Conservation (phyloP, 1,140 invertebrate species). For the Helicoverpa armigera region DNA sequence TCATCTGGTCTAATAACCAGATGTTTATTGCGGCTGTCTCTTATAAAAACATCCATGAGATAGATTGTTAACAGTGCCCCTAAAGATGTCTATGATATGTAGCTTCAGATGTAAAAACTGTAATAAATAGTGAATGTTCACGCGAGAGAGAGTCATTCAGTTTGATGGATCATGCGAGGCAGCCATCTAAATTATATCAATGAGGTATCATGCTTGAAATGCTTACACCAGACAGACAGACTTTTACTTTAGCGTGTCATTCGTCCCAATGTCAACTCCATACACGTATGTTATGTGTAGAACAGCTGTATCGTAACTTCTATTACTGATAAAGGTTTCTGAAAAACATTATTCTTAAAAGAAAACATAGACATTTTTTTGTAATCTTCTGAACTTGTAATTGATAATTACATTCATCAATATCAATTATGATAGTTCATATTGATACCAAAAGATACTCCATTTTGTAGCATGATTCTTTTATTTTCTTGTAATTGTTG, state of each 20-base stretch:
- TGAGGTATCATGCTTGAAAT: neutral
- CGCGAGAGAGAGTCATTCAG: conserved; percentile 37
- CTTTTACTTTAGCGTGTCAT: conserved; percentile 17
- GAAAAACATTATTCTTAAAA: neutral
- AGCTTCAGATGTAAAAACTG: conserved; percentile 22
- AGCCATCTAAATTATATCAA: conserved; percentile 27
- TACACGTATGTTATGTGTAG: neutral
- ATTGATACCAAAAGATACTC: neutral
- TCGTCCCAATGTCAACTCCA: conserved; percentile 1
- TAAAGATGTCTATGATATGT: neutral
- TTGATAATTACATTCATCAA: neutral
- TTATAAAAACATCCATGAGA: neutral
- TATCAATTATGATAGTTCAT: no score
- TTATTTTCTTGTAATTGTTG: conserved; percentile 16
- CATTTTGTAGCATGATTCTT: conserved; percentile 21
- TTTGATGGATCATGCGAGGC: conserved; percentile 33
- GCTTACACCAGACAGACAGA: neutral
- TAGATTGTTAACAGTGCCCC: neutral
- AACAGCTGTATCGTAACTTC: neutral
- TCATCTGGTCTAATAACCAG: neutral
- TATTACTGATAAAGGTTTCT: no score
- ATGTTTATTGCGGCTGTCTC: neutral
- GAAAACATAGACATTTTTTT: neutral
- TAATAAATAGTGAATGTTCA: conserved; percentile 42
- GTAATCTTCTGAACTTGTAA: neutral